Conservation (phyloP, 2,888 invertebrate genomes). For the Agrotis segetum region DNA sequence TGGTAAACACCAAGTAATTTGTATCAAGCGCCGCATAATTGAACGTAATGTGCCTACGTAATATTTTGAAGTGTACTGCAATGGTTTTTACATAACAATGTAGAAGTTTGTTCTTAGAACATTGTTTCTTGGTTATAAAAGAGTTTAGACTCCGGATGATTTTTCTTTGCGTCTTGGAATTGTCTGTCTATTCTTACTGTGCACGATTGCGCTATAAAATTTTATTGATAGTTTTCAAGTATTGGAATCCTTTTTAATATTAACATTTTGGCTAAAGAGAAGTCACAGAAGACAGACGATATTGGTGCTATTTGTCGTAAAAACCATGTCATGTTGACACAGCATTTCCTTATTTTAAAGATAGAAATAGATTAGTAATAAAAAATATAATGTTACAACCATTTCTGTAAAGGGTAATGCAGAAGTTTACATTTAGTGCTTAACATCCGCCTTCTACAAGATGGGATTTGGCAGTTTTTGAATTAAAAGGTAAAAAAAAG, state of each 20-base stretch:
- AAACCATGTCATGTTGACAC: too few relatives aligned
- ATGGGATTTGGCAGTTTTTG: too few relatives aligned
- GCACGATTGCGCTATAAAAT: conserved; percentile 7
- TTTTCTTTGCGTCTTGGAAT: background rate
- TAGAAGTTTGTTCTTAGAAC: background rate
- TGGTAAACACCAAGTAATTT: conserved; percentile 38
- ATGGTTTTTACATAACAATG: conserved; percentile 12
- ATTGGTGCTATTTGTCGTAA: background rate
- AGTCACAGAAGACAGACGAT: background rate
- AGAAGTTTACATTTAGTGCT: too few relatives aligned
- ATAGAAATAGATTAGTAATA: too few relatives aligned
- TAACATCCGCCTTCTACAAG: too few relatives aligned
- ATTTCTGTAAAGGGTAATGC: too few relatives aligned
- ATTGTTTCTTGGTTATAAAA: background rate
- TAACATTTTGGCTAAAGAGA: background rate
- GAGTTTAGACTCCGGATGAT: background rate
- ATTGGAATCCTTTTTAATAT: background rate
- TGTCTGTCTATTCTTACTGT: background rate
- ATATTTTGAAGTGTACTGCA: conserved; percentile 40
- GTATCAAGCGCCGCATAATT: conserved; percentile 57
- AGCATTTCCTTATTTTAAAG: too few relatives aligned
- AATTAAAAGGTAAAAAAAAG: too few relatives aligned
- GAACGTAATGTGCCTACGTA: conserved; percentile 29
- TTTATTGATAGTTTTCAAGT: conserved; percentile 1
- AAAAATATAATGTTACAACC: too few relatives aligned